Percentiles rank a stretch among this genome's conserved stretches.
Evolutionary conservation across 2,888 invertebrate genomes (phyloP).

Genomic region (Meliscaeva auricollis): DNA sequence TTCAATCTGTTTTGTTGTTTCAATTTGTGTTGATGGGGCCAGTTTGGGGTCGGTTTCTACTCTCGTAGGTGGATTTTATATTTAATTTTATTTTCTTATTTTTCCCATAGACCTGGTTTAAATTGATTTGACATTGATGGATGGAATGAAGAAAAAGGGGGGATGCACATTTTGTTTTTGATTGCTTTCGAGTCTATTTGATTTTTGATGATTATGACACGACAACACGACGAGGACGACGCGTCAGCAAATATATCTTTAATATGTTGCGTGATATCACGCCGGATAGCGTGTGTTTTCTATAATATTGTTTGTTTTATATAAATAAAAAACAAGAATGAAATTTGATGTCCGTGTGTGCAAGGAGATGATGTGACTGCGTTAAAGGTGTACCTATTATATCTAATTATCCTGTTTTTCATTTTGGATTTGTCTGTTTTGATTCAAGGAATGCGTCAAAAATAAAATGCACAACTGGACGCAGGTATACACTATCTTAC

Average conservation of each 20-base stretch:
- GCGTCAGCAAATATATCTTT: conserved; percentile 42
- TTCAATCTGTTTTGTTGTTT: conserved; percentile 66
- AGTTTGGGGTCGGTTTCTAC: conserved; percentile 32
- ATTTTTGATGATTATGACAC: conserved; percentile 48
- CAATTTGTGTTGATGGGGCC: conserved; percentile 35
- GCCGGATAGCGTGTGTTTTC: conserved; percentile 51
- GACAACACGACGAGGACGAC: conserved; percentile 31
- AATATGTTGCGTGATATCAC: conserved; percentile 51
- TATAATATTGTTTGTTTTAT: conserved; percentile 55
- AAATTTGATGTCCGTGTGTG: conserved; percentile 21
- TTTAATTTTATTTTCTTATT: too few relatives aligned
- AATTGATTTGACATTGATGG: conserved; percentile 52
- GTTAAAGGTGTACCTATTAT: too few relatives aligned
- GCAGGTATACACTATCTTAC: too few relatives aligned
- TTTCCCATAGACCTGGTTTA: conserved; percentile 9
- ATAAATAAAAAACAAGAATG: conserved; percentile 23
- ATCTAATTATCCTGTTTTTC: too few relatives aligned
- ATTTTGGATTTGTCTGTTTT: too few relatives aligned
- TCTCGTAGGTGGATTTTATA: background rate
- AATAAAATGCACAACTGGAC: too few relatives aligned
- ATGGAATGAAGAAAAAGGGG: conserved; percentile 9
- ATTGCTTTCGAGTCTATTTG: conserved; percentile 47
- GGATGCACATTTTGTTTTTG: conserved; percentile 43
- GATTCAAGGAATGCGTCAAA: too few relatives aligned
- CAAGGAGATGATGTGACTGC: background rate